Conservation (phyloP, 2,888 invertebrate species). For the Ferrisia virgata region DNA sequence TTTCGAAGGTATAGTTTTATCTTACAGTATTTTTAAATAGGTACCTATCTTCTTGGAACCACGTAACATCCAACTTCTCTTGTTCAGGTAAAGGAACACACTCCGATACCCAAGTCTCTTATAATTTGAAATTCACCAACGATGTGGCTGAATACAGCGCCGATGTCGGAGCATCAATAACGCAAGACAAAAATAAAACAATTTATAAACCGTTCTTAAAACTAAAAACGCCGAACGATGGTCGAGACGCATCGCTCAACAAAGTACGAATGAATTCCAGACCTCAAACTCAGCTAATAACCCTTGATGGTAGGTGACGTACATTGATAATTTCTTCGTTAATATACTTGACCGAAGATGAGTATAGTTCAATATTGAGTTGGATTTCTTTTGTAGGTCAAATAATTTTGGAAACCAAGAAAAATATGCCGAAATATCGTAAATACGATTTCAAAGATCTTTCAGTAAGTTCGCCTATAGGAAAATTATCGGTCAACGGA, state of each 20-base stretch:
- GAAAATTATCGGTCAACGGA: constrained; percentile 23
- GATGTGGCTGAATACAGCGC: constrained; percentile 3
- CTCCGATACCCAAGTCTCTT: constrained; percentile 15
- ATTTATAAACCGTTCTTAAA: constrained; percentile 33
- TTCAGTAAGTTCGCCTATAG: constrained; percentile 11
- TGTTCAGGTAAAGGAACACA: constrained; percentile 3
- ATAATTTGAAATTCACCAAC: constrained; percentile 15
- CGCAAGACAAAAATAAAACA: constrained; percentile 5
- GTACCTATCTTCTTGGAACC: too few relatives aligned
- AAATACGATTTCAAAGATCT: constrained; percentile 36
- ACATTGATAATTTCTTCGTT: neutral
- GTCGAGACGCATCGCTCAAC: neutral
- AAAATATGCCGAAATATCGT: neutral
- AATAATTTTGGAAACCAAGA: neutral
- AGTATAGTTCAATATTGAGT: neutral
- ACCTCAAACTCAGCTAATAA: neutral
- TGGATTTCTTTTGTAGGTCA: neutral
- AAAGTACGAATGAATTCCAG: neutral
- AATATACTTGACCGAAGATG: too few relatives aligned
- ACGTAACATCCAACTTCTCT: too few relatives aligned
- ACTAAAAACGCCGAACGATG: constrained; percentile 13
- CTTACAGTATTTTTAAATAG: neutral
- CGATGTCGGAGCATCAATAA: constrained; percentile 26
- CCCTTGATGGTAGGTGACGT: neutral
- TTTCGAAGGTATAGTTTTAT: constrained; percentile 56